Evolutionary conservation across 2,113 vertebrate genomes (phyloP), one percentile per base, ranked within the genome.

Genomic region (Poecilia latipinna): DNA sequence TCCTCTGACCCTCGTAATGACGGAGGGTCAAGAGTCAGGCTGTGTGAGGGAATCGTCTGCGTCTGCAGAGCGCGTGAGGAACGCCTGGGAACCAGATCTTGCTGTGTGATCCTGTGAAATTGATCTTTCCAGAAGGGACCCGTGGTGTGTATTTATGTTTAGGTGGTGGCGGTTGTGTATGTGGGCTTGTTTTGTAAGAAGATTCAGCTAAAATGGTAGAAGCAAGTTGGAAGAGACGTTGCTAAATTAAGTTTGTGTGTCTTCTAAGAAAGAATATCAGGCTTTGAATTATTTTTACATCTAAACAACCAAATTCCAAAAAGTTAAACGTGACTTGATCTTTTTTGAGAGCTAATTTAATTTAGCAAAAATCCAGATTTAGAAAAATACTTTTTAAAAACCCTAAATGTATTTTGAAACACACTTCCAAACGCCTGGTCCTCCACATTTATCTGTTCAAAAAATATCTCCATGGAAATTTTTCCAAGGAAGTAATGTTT

Each of bases 31-130:
- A 88, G 86, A 90, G 90, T 89, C 91, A 92, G 89, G 79, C 64
- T 91, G 85, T 90, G 87, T 79, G 89, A 88, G 86, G 87, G 75
- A 81, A 74, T 65, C 31, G 75, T 80, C 88, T 86, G 72, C 78
- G 84, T 88, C 86, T 90, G 86, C 82, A 66, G 75, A 83, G 88
- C 85, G 82, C 83, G 88, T 90, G 88, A 89, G 86, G 83, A 88
- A 82, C 75, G 85, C 86, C 91, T 94, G 93, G 90, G 93, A 95
- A 93, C 88, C 88, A 82, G 79, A 82, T 72, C 83, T 82, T 42
- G 65, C 87, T 33, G 86, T 87, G 88, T 92, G 90, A 94, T 91
- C 90, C 92, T 77, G 78, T 92, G 92, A 93, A 93, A 94, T 93
- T 78, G 84, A 92, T 91, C 91, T 89, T 89, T 89, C 77, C 79